Evolutionary conservation across 2,888 invertebrate species (phyloP).

Genomic region (Macaria notata): DNA sequence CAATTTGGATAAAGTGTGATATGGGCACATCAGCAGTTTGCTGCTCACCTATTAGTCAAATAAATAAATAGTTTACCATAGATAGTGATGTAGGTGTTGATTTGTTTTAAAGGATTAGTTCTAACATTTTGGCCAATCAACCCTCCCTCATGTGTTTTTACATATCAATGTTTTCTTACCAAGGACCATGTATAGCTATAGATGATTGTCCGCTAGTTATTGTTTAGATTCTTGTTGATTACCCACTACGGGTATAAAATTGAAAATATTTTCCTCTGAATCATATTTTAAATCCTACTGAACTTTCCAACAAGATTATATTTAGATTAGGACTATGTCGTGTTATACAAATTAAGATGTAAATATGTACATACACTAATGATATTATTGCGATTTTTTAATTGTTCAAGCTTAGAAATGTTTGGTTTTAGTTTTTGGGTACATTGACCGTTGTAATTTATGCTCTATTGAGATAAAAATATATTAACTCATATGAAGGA

Average conservation of each 20-base stretch:
- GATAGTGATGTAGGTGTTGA: too few relatives aligned
- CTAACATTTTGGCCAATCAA: too few relatives aligned
- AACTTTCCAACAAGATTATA: constrained; percentile 54
- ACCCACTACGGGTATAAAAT: constrained; percentile 43
- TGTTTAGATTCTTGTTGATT: constrained; percentile 47
- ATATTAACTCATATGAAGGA: too few relatives aligned
- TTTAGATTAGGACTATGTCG: constrained; percentile 58
- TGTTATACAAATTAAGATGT: constrained; percentile 66
- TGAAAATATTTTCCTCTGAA: constrained; percentile 41
- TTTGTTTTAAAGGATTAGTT: too few relatives aligned
- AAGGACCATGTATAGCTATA: constrained; percentile 24
- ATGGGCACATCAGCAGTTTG: too few relatives aligned
- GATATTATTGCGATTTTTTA: constrained; percentile 58
- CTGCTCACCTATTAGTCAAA: too few relatives aligned
- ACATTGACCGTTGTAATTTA: constrained; percentile 26
- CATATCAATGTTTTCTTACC: too few relatives aligned
- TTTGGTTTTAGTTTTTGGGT: constrained; percentile 45
- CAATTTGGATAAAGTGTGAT: too few relatives aligned
- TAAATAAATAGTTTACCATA: too few relatives aligned
- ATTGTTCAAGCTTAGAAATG: constrained; percentile 56
- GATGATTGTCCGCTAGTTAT: constrained; percentile 61
- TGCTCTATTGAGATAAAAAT: constrained; percentile 1
- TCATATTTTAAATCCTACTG: constrained; percentile 41
- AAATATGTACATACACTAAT: constrained; percentile 80
- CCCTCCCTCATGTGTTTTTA: too few relatives aligned